Conservation (phyloP, 2,113 vertebrate genomes). For the Apodemus sylvaticus region DNA sequence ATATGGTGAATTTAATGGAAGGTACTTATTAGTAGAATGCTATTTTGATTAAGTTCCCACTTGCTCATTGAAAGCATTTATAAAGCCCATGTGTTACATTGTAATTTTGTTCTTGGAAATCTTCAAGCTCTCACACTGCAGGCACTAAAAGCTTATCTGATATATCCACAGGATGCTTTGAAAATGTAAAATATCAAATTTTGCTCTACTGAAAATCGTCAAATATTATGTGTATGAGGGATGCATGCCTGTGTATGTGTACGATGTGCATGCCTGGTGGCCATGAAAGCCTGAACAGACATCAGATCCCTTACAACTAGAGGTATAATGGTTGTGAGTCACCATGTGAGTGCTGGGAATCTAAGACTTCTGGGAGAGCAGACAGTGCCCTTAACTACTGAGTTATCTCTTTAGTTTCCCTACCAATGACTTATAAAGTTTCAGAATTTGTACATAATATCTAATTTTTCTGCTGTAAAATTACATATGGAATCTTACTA, state of each 20-base stretch:
- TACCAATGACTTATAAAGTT: not conserved
- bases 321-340: too few species aligned
- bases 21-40: constrained; percentile 37
- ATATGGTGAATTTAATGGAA: not conserved
- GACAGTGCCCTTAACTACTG: not conserved
- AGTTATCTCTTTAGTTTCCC: not conserved
- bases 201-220: not conserved
- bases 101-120: constrained; percentile 53
- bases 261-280: not conserved
- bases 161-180: not conserved
- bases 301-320: not conserved
- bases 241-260: not conserved
- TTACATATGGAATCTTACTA: not conserved
- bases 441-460: constrained; percentile 42
- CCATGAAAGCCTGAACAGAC: not conserved
- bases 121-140: not conserved
- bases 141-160: not conserved
- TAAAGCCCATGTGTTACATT: constrained; percentile 1
- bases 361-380: not conserved
- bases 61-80: constrained; percentile 47
- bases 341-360: not conserved
- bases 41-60: constrained; percentile 60
- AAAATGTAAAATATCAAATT: not conserved
- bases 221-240: not conserved
- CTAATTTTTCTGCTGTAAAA: constrained; percentile 31